Evolutionary conservation across 1,140 invertebrate genomes (phyloP), one percentile per base, ranked within the genome.

Genomic region (Penaeus vannamei): DNA sequence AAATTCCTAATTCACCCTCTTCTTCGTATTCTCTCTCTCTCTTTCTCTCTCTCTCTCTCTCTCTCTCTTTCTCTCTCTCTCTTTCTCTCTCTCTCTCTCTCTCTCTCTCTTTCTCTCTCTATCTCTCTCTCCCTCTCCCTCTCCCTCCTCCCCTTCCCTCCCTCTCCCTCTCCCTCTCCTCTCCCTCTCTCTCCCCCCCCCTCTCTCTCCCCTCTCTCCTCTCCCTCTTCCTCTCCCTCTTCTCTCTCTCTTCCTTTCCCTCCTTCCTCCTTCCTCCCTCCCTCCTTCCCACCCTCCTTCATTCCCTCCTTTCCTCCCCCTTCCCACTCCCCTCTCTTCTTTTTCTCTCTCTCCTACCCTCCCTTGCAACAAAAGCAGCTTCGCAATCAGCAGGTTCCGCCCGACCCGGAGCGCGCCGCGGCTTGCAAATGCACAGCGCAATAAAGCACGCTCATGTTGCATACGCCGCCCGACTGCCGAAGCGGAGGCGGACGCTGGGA

Each of bases 41-140:
- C 79, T 81, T 8, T 60, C 53, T 81, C 42, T 60, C 79, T 60
- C 79, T 60, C 79, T 53, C 20, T 26, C 79, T 53, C 42, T 60
- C 36, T 81, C 53, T 60, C 53, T 81, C 79, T 81, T 46, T 60
- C 42, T 59, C 53, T 23, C 53, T 26, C 19, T 23, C n/a, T 26
- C 79, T 59, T 42, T 23, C 42, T 26, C 53, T 59, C 36, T 23
- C 79, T 59, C 79, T 59, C 79, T 59, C 59, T 60, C 80, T 29
- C 80, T n/a, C 46, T 60, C 42, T 82, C 59, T 53, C 59, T 60
- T 23, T 60, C 79, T 81, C 53, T 81, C 79, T 29, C 46, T 29
- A 1, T 29, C n/a, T 53, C 53, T 53, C 53, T 60, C 46, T 59
- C 59, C 26, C 59, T 60, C 80, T 59, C 80, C 26, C 80, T 53